phyloP scores from a whole-genome alignment of 2,888 invertebrate species.

The Ferrisia virgata region DNA sequence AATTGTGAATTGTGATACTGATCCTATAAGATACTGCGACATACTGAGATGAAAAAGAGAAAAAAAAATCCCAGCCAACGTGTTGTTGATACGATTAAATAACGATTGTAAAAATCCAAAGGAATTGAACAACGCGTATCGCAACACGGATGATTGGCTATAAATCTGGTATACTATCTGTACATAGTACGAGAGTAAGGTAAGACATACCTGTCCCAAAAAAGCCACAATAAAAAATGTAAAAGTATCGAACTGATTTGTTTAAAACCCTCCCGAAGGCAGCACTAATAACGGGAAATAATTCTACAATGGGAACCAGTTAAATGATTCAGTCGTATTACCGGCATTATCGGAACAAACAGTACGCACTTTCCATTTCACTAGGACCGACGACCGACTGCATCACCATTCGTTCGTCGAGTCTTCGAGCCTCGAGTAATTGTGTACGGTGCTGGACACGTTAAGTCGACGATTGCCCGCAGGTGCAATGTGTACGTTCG shows the following conservation, averaged over 20 bases:
- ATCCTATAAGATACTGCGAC: neutral
- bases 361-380: conserved; percentile 44
- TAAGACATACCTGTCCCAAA: neutral
- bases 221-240: conserved; percentile 32
- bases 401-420: conserved; percentile 25
- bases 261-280: conserved; percentile 31
- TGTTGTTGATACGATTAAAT: neutral
- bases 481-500: conserved; percentile 8
- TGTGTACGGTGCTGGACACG: conserved; percentile 10
- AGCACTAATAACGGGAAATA: conserved; percentile 40
- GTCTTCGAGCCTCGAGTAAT: conserved; percentile 24
- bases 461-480: conserved; percentile 4
- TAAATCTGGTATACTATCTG: conserved; percentile 28
- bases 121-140: neutral
- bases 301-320: conserved; percentile 44
- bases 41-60: neutral
- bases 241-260: conserved; percentile 21
- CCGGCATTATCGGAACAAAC: conserved; percentile 34
- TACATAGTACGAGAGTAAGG: too few species aligned
- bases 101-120: neutral
- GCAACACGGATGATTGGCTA: conserved; percentile 22
- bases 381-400: conserved; percentile 3
- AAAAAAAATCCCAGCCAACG: neutral
- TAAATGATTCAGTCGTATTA: conserved; percentile 43
- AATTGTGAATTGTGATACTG: too few species aligned